Conservation (phyloP, 2,113 vertebrate species). For the Aramus guarauna region DNA sequence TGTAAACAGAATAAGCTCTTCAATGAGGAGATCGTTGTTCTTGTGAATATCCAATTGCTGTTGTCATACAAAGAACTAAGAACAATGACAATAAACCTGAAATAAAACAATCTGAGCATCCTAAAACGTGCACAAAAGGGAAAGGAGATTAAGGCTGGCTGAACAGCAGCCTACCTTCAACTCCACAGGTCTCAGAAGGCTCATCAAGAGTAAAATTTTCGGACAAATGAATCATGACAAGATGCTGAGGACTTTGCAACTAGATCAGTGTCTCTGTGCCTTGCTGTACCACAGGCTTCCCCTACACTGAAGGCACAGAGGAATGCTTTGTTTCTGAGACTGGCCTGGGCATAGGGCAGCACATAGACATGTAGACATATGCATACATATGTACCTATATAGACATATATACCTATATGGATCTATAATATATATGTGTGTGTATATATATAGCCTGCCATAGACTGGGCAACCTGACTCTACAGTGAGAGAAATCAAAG, state of each 20-base stretch:
- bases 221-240: neutral
- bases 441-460: neutral
- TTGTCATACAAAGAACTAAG: neutral
- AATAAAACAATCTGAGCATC: neutral
- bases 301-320: neutral
- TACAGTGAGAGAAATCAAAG: neutral
- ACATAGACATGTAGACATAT: neutral
- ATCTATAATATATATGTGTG: neutral
- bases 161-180: neutral
- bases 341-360: neutral
- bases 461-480: neutral
- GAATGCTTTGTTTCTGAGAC: neutral
- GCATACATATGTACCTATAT: neutral
- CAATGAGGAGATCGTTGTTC: neutral
- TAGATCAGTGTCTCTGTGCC: neutral
- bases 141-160: neutral
- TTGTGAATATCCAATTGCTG: neutral
- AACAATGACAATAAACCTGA: neutral
- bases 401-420: neutral
- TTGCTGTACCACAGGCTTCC: neutral
- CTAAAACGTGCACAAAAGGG: accelerated
- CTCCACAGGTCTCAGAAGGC: neutral
- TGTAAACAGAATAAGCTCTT: neutral
- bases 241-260: neutral
- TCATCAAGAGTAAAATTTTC: neutral